phyloP scores from a whole-genome alignment of 37 sponge, comb jelly and placozoan species.

The Ianthella basta region DNA sequence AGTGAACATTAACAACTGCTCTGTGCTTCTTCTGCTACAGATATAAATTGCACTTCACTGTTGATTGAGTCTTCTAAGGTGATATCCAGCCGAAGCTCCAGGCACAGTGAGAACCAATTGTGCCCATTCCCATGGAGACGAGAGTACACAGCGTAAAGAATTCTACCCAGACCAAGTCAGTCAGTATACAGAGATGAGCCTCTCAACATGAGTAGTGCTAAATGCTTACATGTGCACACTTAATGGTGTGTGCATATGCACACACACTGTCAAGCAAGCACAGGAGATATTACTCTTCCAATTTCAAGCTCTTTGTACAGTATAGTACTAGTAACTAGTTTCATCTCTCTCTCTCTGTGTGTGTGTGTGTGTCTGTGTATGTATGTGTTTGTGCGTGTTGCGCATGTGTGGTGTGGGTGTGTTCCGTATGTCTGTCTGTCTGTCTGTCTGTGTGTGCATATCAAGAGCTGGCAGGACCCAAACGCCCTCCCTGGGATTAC shows the following conservation, averaged over 20 bases:
- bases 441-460: no score
- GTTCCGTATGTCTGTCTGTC: no score
- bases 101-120: constrained; percentile 51
- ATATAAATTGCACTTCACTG: constrained; percentile 77
- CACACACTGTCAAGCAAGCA: no score
- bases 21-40: constrained; percentile 28
- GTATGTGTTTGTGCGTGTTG: no score
- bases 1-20: not conserved
- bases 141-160: constrained; percentile 21
- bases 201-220: no score
- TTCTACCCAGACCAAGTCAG: not conserved
- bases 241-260: no score
- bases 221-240: not conserved
- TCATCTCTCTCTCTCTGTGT: constrained; percentile 38
- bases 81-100: constrained; percentile 59
- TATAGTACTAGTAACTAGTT: no score
- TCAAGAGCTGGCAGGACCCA: constrained; percentile 76
- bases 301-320: no score
- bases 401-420: no score
- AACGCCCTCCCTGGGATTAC: constrained; percentile 82
- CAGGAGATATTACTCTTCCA: no score
- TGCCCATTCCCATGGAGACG: constrained; percentile 49
- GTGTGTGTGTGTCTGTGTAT: not conserved
- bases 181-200: not conserved
- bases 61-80: constrained; percentile 65